These are phyloP conservation scores for Numenius arquata DNA, from an alignment of 2,113 vertebrate species.

Conservation along the genomic window DNA sequence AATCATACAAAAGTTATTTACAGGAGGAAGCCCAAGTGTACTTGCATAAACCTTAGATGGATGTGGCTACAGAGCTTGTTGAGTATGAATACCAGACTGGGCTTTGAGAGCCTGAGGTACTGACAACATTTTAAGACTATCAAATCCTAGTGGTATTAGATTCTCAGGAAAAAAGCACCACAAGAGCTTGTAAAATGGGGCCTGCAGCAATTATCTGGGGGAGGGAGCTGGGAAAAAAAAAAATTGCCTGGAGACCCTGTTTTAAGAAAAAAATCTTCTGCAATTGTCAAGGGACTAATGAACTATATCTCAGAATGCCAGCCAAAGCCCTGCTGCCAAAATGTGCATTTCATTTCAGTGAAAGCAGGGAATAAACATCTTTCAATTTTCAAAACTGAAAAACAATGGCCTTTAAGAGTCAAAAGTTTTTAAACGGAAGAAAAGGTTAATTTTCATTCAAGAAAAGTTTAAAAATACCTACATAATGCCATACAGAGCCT, in stretches of 20 bases:
- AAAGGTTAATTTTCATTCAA: background rate
- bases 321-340: background rate
- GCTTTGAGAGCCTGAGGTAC: background rate
- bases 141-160: background rate
- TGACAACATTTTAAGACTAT: background rate
- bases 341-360: background rate
- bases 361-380: background rate
- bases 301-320: background rate
- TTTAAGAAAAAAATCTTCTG: background rate
- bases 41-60: background rate
- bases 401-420: background rate
- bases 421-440: background rate
- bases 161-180: background rate
- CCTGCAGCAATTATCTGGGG: background rate
- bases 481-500: background rate
- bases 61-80: background rate
- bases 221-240: background rate
- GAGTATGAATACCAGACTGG: background rate
- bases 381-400: background rate
- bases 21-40: background rate
- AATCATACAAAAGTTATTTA: slow-evolving; percentile 1
- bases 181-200: background rate
- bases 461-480: background rate
- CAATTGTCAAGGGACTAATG: background rate
- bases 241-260: background rate